These are phyloP conservation scores for Todiramphus chloris DNA, from an alignment of 2,113 vertebrate species.

Conservation along the genomic window DNA sequence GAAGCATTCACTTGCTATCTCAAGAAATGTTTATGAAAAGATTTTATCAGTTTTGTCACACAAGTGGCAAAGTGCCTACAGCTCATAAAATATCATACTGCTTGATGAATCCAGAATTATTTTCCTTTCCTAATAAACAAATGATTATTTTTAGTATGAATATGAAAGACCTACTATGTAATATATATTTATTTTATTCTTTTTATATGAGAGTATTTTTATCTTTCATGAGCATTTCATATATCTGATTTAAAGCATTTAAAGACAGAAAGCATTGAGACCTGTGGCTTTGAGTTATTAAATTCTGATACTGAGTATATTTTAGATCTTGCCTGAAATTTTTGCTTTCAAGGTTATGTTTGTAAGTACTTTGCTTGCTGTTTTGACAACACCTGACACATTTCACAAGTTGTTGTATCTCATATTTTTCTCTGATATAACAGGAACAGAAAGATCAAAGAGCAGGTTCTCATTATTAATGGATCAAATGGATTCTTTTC, in stretches of 20 bases:
- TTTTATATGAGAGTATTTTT: neutral
- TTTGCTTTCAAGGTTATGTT: neutral
- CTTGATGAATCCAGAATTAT: neutral
- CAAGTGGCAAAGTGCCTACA: neutral
- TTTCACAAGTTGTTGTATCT: neutral
- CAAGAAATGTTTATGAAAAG: neutral
- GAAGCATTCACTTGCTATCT: neutral
- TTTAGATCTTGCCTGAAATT: neutral
- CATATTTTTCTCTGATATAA: neutral
- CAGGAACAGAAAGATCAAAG: constrained; percentile 50
- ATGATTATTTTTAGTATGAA: neutral
- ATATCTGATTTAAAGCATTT: neutral
- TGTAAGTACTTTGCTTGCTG: constrained; percentile 1
- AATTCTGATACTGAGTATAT: neutral
- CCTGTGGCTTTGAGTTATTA: neutral
- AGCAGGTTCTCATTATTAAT: constrained; percentile 45
- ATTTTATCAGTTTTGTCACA: neutral
- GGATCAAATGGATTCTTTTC: constrained; percentile 6
- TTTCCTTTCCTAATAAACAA: neutral
- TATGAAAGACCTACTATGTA: neutral
- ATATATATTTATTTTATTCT: neutral
- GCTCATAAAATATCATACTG: neutral
- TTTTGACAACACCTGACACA: neutral
- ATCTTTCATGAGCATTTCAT: neutral
- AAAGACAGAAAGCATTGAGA: neutral